Evolutionary conservation across 2,113 vertebrate genomes (phyloP).

Genomic region (Pteronura brasiliensis): DNA sequence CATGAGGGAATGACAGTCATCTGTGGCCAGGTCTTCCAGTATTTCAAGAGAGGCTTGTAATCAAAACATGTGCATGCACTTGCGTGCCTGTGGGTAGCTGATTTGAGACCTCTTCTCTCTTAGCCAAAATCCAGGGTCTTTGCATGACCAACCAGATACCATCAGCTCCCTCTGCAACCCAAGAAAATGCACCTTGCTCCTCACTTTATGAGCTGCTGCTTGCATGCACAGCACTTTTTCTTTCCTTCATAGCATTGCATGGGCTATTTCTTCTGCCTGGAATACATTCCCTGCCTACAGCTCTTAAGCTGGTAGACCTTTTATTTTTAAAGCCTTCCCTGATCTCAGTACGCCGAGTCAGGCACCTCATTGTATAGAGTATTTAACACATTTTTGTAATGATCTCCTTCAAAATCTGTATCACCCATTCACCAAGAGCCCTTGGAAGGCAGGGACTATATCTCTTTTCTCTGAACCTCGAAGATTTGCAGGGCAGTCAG

Average conservation of each 20-base stretch:
- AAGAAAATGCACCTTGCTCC: neutral
- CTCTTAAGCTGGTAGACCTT: neutral
- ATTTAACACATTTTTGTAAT: neutral
- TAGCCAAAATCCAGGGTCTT: neutral
- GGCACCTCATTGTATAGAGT: neutral
- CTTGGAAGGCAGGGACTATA: neutral
- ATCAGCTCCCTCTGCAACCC: no score
- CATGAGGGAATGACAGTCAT: neutral
- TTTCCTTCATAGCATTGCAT: neutral
- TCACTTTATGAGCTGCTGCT: neutral
- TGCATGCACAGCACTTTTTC: neutral
- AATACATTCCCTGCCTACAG: neutral
- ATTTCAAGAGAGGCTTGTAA: neutral
- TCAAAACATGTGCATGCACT: no score
- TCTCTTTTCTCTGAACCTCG: neutral
- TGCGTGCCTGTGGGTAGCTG: fast-evolving
- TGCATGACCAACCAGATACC: neutral
- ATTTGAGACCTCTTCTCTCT: neutral
- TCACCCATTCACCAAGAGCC: neutral
- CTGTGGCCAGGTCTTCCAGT: neutral
- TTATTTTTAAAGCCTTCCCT: neutral
- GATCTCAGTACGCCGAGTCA: neutral
- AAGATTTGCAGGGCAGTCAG: neutral
- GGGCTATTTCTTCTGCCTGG: neutral
- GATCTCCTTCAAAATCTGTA: neutral